Conservation (phyloP, 2,888 invertebrate species). For the Isotomurus palustris region DNA sequence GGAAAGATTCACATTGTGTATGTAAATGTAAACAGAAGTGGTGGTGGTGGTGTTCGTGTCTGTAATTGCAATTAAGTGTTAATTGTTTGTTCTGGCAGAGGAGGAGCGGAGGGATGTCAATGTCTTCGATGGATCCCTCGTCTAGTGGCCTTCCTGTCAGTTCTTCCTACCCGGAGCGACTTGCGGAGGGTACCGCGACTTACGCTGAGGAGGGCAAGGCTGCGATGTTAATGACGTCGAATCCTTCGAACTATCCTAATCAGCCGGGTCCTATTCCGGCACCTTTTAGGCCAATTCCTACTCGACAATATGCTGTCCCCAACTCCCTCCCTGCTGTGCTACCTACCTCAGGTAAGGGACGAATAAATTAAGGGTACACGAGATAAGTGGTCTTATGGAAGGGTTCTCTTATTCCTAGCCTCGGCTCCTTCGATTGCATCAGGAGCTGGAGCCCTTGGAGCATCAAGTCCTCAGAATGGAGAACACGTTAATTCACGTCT, state of each 20-base stretch:
- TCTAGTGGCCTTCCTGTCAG: constrained; percentile 41
- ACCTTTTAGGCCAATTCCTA: constrained; percentile 24
- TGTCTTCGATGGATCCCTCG: constrained; percentile 40
- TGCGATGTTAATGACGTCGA: constrained; percentile 40
- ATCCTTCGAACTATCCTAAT: constrained; percentile 25
- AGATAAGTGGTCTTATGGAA: background rate
- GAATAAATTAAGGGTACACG: background rate
- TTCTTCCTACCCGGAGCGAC: constrained; percentile 32
- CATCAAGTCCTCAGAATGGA: constrained; percentile 56
- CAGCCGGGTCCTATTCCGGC: constrained; percentile 30
- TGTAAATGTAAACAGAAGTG: too few relatives aligned
- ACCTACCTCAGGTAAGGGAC: constrained; percentile 42
- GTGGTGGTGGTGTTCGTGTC: too few relatives aligned
- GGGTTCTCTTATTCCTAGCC: constrained; percentile 17
- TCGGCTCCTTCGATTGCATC: constrained; percentile 43
- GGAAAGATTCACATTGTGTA: too few relatives aligned
- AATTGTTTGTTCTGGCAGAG: too few relatives aligned
- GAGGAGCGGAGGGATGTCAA: constrained; percentile 37
- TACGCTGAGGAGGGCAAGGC: constrained; percentile 36
- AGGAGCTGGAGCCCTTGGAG: constrained; percentile 20
- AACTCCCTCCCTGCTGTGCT: constrained; percentile 42
- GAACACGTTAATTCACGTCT: constrained; percentile 49
- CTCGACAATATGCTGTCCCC: constrained; percentile 40
- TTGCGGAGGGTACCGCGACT: constrained; percentile 14
- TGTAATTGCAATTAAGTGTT: too few relatives aligned